Evolutionary conservation across 1,140 invertebrate genomes (phyloP).

Genomic region (Drosophila parabipectinata): DNA sequence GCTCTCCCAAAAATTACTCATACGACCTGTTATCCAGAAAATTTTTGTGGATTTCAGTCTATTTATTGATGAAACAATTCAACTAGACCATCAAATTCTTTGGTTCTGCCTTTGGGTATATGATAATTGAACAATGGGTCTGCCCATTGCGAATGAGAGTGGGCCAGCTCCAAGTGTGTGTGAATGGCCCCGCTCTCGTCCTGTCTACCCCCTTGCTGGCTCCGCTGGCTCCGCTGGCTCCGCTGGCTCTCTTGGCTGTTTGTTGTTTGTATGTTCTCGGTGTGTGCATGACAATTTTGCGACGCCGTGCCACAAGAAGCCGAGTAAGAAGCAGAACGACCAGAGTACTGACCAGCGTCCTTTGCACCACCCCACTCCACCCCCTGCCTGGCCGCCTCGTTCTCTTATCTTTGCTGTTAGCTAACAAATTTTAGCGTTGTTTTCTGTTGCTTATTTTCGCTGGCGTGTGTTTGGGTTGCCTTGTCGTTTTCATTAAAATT

Average conservation of each 20-base stretch:
- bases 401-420: slow-evolving; percentile 48
- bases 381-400: not conserved
- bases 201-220: not conserved
- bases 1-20: not conserved
- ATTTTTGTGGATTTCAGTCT: not conserved
- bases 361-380: slow-evolving; percentile 3
- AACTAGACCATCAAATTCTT: slow-evolving; percentile 4
- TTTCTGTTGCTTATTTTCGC: slow-evolving; percentile 42
- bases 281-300: slow-evolving; percentile 60
- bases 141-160: slow-evolving; percentile 32
- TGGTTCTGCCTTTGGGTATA: slow-evolving; percentile 16
- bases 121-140: slow-evolving; percentile 38
- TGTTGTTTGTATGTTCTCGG: slow-evolving; percentile 12
- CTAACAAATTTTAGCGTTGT: slow-evolving; percentile 64
- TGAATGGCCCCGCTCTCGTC: slow-evolving; percentile 6
- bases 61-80: not conserved
- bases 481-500: slow-evolving; percentile 80
- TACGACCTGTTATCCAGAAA: not conserved
- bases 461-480: slow-evolving; percentile 50
- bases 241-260: not conserved
- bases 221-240: not conserved
- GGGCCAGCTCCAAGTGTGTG: not conserved
- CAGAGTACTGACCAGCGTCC: slow-evolving; percentile 36
- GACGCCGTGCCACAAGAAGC: slow-evolving; percentile 18
- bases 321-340: slow-evolving; percentile 3